phyloP scores from a whole-genome alignment of 2,797 vertebrate species.

The Mus spretus region DNA sequence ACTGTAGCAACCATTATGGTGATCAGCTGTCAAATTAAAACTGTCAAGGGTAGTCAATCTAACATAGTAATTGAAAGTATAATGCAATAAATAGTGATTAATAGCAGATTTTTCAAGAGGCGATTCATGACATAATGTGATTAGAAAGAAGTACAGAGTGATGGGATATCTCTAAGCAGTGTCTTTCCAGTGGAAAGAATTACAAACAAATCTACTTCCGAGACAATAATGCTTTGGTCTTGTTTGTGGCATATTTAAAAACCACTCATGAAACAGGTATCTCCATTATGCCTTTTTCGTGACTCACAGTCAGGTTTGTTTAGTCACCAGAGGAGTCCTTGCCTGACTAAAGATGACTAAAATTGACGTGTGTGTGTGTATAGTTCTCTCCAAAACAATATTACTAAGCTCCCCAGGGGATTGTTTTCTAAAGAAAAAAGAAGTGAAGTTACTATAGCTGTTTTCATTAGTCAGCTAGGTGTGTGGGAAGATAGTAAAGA shows the following conservation, averaged over 20 bases:
- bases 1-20: constrained; percentile 42
- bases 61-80: constrained; percentile 50
- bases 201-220: not conserved
- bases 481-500: constrained; percentile 45
- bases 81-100: constrained; percentile 54
- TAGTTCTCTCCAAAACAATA: constrained; percentile 44
- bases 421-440: constrained; percentile 20
- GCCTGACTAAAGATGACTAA: constrained; percentile 53
- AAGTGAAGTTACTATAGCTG: constrained; percentile 2
- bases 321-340: constrained; percentile 6
- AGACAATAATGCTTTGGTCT: not conserved
- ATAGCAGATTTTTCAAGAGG: constrained; percentile 39
- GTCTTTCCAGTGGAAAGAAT: constrained; percentile 48
- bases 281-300: constrained; percentile 9
- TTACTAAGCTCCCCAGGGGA: constrained; percentile 17
- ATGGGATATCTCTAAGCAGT: not conserved
- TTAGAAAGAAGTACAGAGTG: not conserved
- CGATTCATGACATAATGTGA: constrained; percentile 8
- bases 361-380: not conserved
- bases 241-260: constrained; percentile 34
- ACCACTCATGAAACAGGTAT: not conserved
- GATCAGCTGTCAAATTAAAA: constrained; percentile 56
- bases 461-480: constrained; percentile 52
- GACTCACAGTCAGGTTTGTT: constrained; percentile 21
- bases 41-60: constrained; percentile 28